Base-by-base conservation (phyloP, 2,113 vertebrate species). In the Addax nasomaculatus region DNA sequence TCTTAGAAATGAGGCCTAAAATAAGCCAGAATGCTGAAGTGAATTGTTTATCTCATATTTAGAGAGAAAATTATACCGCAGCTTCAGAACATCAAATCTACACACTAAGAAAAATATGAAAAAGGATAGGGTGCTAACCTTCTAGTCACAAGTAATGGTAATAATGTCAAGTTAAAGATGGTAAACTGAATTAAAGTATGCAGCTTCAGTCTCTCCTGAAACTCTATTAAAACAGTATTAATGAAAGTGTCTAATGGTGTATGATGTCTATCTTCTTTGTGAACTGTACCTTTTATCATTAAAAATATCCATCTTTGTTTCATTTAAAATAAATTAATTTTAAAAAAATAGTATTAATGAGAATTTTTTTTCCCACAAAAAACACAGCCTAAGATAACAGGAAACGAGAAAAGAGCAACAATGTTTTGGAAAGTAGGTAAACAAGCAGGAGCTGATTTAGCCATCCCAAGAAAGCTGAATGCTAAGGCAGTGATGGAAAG, bases 1-100 rank as follows among this genome's bases (percentile, higher is more conserved):
- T 80, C 84, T 90, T 88, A 94, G 39, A 97, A 96, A 84, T n/a
- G 25, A 90, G 67, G 29, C 64, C 49, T 60, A 47, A 90, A 57
- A 92, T 85, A 89, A 80, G 43, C 57, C 57, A 93, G 81, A 96
- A 96, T 36, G n/a, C 43, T 43, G 16, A 84, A 88, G 47, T 81
- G 85, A 95, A 58, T 62, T n/a, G 23, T 80, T 88, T 53, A 25
- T 79, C 33, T 76, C 80, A 73, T 88, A 92, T 58, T 89, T 51
- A 67, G 85, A 64, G 25, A 85, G 80, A 86, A 62, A 33, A 86
- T 60, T 73, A 70, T 13, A 87, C 57, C 27, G 45, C 76, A 43
- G 64, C 29, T 87, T 95, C 23, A 49, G 62, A 83, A 84, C 39
- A 55, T 36, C 47, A 43, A 27, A 80, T 84, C 16, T 10, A 43